Evolutionary conservation across 2,888 invertebrate genomes (phyloP), one percentile per base, ranked within the genome.

Genomic region (Drosophila paucipuncta): DNA sequence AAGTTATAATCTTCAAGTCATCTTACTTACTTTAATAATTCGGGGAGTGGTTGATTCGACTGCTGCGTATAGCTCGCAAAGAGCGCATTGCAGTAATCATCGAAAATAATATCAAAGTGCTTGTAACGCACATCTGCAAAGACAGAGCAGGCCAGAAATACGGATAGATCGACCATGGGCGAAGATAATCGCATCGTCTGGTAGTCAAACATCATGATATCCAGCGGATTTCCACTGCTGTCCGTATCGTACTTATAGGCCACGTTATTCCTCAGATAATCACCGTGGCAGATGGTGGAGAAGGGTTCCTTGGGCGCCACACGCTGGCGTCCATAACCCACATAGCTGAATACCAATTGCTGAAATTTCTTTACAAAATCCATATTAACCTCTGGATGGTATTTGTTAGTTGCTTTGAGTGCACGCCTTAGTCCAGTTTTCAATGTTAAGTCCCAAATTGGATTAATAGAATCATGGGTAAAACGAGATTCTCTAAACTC

Each of bases 191-290:
- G 87, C 54, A 93, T 67, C 0, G 93, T 93, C 79, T 93, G 93
- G 53, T 92, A 91, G 83, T 93, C 93, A 69, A 93, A 93, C 92
- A 93, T 92, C 87, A 93, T 92, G 4, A 89, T 82, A 6, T 90
- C 92, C 7, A 73, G 43, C 2, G 93, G 93, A n/a, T 25, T 71
- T 0, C 62, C 78, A 41, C 59, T 76, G 47, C 2, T 64, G 18
- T 73, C 73, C 25, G 71, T 81, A n/a, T 80, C 80, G 50, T 93
- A 93, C 65, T 86, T 91, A 52, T 90, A 93, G 3, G 93, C 93
- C 33, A 93, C 87, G 76, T 93, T 93, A 63, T 93, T 93, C 31
- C 93, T 79, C 41, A 93, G 73, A 70, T 83, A 93, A 65, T 93
- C 93, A 0, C 93, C 93, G 70, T 93, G 93, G 49, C 93, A 93